phyloP scores from a whole-genome alignment of 2,797 vertebrate genomes.

The Notolepis coatsorum region DNA sequence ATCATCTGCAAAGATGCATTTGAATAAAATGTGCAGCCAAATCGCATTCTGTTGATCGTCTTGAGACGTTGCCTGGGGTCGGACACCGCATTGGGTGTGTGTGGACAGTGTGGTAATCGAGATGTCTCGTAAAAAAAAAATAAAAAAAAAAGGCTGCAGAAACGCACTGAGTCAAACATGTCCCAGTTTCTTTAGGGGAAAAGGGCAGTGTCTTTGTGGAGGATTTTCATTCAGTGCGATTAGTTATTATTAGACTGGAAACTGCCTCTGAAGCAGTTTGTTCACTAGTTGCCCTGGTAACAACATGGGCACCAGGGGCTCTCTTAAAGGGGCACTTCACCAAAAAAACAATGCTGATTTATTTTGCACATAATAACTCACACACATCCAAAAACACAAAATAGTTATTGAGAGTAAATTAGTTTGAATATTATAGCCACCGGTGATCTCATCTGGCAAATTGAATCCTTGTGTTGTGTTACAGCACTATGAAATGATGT shows the following conservation, averaged over 20 bases:
- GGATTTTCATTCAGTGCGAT: conserved; percentile 84
- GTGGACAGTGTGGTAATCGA: conserved; percentile 1
- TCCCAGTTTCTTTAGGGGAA: conserved; percentile 51
- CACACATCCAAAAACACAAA: too few species aligned
- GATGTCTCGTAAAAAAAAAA: conserved; percentile 11
- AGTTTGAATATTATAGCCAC: too few species aligned
- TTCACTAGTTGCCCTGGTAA: conserved; percentile 93
- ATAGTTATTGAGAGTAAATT: too few species aligned
- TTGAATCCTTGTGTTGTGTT: too few species aligned
- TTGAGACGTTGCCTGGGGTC: conserved; percentile 26
- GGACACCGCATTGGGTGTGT: conserved; percentile 14
- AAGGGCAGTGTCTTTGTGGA: conserved; percentile 67
- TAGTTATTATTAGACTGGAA: conserved; percentile 93
- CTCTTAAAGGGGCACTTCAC: too few species aligned
- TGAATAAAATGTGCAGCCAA: conserved; percentile 8
- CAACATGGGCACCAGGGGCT: conserved; percentile 84
- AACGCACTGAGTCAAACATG: conserved; percentile 42
- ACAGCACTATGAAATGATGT: too few species aligned
- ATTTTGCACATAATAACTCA: too few species aligned
- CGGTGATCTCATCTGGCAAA: too few species aligned
- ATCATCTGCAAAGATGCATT: conserved; percentile 10
- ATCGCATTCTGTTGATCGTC: conserved; percentile 11
- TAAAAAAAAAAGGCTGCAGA: conserved; percentile 5
- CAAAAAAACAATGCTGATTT: too few species aligned
- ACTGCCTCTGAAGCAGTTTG: conserved; percentile 88